phyloP scores from a whole-genome alignment of 30 jellyfish, hydroid and myxozoan genomes.

The Calvadosia cruxmelitensis region DNA sequence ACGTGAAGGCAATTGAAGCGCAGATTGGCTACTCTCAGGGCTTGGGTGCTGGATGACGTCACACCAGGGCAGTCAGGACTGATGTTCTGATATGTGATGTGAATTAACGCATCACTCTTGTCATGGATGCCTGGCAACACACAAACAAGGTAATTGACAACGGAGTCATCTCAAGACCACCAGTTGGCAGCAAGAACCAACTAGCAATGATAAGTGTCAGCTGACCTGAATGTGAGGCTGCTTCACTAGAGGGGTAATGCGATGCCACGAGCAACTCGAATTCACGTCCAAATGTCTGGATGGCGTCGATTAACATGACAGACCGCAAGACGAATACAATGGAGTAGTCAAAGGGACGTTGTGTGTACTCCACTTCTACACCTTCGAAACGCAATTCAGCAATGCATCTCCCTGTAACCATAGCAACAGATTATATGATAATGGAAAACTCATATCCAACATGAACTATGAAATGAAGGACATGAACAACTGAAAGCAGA shows the following conservation, averaged over 20 bases:
- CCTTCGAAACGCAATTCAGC: conserved; percentile 79
- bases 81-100: conserved; percentile 59
- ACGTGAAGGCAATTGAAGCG: conserved; percentile 48
- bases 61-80: conserved; percentile 35
- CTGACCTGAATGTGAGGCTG: not conserved
- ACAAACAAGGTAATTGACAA: too few species aligned
- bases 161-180: too few species aligned
- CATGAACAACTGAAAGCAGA: not conserved
- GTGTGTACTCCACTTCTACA: conserved; percentile 74
- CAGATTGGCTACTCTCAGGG: conserved; percentile 45
- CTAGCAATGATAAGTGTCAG: not conserved
- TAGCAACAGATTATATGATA: too few species aligned
- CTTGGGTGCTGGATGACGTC: conserved; percentile 23
- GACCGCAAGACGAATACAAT: conserved; percentile 66
- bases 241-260: conserved; percentile 8
- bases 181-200: not conserved
- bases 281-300: conserved; percentile 91
- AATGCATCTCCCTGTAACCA: conserved; percentile 72
- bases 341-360: conserved; percentile 80
- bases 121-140: too few species aligned
- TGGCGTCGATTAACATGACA: conserved; percentile 73
- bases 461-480: not conserved
- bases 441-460: too few species aligned
- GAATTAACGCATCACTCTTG: conserved; percentile 82
- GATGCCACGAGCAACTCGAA: conserved; percentile 74